Evolutionary conservation across 2,888 invertebrate species (phyloP), one percentile per base, ranked within the genome.

Genomic region (Latrodectus elegans): DNA sequence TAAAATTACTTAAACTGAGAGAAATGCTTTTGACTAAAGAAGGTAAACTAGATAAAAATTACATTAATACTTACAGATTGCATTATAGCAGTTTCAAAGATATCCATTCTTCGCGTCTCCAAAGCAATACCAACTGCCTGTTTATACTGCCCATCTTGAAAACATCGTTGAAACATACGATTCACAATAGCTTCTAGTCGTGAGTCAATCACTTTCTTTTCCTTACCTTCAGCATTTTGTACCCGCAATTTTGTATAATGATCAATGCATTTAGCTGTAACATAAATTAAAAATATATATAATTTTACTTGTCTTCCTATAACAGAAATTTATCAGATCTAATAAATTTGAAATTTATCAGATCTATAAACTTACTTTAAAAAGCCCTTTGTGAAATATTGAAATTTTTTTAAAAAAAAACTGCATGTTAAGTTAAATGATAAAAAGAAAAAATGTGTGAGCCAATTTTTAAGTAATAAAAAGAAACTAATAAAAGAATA

Each of bases 91-190:
- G 95, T 94, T 92, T 97, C 96, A 91, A 99, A 98, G 90, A 99
- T 96, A 92, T 99, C 99, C 96, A 99, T 97, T 82, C 99, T 94
- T 73, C 97, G 94, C 0, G 99, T 99, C 93, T 99, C 99, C 77
- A 99, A 93, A 4, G 99, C 98, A 91, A 99, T 94, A 1, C 99
- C 99, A 68, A 99, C 94, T 8, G 99, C 99, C 92, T 99, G 99
- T 71, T 97, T 95, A 92, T 95, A 98, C 91, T 99, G 98, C 55
- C 96, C 96, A 92, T 99, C 98, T 89, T 97, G 97, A 90, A 99
- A 94, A 91, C 99, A 99, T 89, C 97, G 94, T 91, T 97, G 96
- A 93, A 99, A 99, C 98, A 99, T 99, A 77, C 98, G 94, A 92
- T 99, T 96, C 0, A 99, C 98, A 90, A 99, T 97, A 4, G 95